Conservation (phyloP, 2,888 invertebrate genomes). For the Kryphioiulus occultus region DNA sequence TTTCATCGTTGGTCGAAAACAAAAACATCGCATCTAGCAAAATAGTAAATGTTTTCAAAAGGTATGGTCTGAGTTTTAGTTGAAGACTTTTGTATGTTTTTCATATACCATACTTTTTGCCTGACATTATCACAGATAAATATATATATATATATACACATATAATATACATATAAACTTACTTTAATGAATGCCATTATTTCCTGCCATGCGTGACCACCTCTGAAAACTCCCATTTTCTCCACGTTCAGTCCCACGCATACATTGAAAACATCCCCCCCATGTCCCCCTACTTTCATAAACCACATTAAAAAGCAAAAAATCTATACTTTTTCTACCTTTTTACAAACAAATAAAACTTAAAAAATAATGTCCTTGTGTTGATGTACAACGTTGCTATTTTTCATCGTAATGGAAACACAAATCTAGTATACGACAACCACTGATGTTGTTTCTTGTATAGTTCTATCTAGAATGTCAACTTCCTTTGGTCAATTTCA, state of each 20-base stretch:
- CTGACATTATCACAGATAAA: conserved; percentile 39
- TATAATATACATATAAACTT: conserved; percentile 36
- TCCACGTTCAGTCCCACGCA: conserved; percentile 27
- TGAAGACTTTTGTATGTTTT: conserved; percentile 41
- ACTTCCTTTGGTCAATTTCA: conserved; percentile 42
- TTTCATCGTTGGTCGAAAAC: conserved; percentile 14
- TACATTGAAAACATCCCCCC: conserved; percentile 22
- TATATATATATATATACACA: conserved; percentile 7
- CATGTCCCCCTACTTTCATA: conserved; percentile 31
- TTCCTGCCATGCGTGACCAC: conserved; percentile 44
- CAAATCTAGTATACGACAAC: conserved; percentile 47
- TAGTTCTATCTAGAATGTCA: conserved; percentile 40
- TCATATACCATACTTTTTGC: conserved; percentile 42
- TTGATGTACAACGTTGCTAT: conserved; percentile 41
- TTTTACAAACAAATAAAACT: conserved; percentile 42
- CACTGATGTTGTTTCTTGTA: conserved; percentile 42
- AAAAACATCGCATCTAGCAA: background rate
- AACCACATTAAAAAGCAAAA: conserved; percentile 31
- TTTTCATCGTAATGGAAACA: conserved; percentile 27
- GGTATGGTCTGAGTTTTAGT: background rate
- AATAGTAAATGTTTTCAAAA: conserved; percentile 33
- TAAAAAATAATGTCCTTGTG: conserved; percentile 43
- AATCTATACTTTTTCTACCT: conserved; percentile 46
- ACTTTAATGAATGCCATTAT: conserved; percentile 44
- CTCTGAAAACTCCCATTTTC: conserved; percentile 37